Conservation (phyloP, 2,797 vertebrate species). For the Anabacerthia variegaticeps region DNA sequence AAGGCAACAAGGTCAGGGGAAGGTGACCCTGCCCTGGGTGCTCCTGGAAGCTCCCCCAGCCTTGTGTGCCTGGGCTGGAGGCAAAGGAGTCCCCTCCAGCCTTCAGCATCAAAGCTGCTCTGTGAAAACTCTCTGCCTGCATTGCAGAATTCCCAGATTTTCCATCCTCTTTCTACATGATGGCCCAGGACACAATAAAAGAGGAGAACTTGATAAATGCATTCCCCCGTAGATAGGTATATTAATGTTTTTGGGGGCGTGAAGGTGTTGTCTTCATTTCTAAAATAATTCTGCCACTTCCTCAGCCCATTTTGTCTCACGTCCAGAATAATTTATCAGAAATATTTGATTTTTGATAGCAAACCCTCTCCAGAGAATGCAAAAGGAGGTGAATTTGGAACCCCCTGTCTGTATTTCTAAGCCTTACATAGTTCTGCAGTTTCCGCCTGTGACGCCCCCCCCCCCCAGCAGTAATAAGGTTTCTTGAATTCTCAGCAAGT, state of each 20-base stretch:
- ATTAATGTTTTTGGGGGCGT: accelerated
- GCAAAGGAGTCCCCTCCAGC: accelerated
- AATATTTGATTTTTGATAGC: accelerated
- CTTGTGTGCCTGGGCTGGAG: neutral
- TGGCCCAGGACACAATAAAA: accelerated
- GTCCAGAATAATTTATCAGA: neutral
- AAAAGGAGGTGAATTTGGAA: neutral
- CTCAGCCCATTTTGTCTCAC: neutral
- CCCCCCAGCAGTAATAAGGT: neutral
- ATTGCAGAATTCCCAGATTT: neutral
- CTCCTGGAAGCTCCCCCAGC: neutral
- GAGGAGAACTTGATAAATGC: neutral
- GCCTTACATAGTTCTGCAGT: neutral
- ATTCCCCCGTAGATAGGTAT: accelerated
- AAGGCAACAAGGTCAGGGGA: neutral
- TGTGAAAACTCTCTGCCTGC: neutral
- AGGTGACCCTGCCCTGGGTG: neutral
- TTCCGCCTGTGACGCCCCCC: neutral
- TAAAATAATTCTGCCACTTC: neutral
- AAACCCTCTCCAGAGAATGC: neutral
- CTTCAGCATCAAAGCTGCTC: neutral
- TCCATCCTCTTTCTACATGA: neutral
- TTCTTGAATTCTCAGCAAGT: conserved; percentile 53
- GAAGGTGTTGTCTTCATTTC: neutral
- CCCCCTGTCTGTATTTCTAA: neutral